phyloP scores from a whole-genome alignment of 1,140 invertebrate species.

The Brachionus paranguensis region DNA sequence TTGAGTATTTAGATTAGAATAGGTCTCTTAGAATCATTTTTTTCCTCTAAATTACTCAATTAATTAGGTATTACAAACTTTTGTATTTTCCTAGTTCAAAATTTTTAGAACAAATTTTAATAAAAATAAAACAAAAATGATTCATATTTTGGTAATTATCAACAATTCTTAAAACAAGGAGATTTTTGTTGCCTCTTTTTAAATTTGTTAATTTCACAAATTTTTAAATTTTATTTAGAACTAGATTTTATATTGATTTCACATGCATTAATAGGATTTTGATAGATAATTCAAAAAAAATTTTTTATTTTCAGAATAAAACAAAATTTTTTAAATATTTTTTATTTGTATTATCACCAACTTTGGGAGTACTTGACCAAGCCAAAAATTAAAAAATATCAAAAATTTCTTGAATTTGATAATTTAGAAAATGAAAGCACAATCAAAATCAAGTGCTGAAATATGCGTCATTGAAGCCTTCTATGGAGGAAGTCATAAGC shows the following conservation, averaged over 20 bases:
- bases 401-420: background rate
- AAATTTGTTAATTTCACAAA: too few species aligned
- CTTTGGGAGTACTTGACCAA: conserved; percentile 10
- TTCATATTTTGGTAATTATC: too few species aligned
- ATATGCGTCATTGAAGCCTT: conserved; percentile 61
- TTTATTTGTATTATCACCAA: background rate
- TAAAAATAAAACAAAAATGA: too few species aligned
- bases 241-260: too few species aligned
- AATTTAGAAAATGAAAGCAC: background rate
- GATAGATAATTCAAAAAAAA: background rate
- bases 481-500: conserved; percentile 67
- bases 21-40: too few species aligned
- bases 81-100: too few species aligned
- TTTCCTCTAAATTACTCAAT: background rate
- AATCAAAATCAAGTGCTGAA: background rate
- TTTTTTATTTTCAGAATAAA: background rate
- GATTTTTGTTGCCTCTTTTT: too few species aligned
- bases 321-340: background rate
- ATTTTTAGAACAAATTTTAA: too few species aligned
- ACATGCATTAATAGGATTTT: too few species aligned
- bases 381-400: background rate
- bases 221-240: too few species aligned
- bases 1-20: background rate
- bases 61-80: too few species aligned
- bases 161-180: too few species aligned